Conservation (phyloP, 64 coral and sea anemone genomes). For the Trachythela sp. region DNA sequence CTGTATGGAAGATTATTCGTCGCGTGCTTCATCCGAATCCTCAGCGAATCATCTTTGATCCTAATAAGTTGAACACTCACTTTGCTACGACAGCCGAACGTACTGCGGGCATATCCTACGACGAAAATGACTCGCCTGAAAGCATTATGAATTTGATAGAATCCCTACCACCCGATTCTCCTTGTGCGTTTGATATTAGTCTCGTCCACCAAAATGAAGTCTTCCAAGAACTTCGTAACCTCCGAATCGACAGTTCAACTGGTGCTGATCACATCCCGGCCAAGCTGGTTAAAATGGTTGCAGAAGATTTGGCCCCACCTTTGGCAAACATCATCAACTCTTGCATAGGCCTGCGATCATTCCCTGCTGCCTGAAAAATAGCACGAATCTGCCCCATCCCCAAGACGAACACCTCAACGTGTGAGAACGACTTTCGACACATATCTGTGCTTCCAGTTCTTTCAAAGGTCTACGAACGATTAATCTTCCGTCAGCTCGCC, state of each 20-base stretch:
- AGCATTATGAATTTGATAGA: constrained; percentile 23
- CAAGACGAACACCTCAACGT: constrained; percentile 41
- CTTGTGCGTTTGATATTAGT: constrained; percentile 37
- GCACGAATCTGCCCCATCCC: constrained; percentile 58
- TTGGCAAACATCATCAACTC: constrained; percentile 52
- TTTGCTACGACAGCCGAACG: constrained; percentile 40
- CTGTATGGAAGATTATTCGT: constrained; percentile 32
- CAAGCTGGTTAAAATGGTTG: constrained; percentile 60
- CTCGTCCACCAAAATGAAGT: constrained; percentile 34
- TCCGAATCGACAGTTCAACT: constrained; percentile 52
- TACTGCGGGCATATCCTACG: constrained; percentile 26
- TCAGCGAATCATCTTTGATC: constrained; percentile 16
- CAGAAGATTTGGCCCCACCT: constrained; percentile 58
- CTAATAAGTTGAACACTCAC: constrained; percentile 32
- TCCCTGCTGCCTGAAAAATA: constrained; percentile 51
- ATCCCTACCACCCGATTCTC: constrained; percentile 41
- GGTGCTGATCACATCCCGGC: constrained; percentile 52
- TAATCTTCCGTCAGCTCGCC: constrained; percentile 20
- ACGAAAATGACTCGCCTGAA: constrained; percentile 7
- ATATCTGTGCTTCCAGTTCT: constrained; percentile 10
- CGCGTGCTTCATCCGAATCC: constrained; percentile 31
- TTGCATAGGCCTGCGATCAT: constrained; percentile 33
- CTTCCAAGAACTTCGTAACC: constrained; percentile 39
- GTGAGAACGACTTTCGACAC: constrained; percentile 29
- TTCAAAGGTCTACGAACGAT: constrained; percentile 15